These are phyloP conservation scores for Callithrix jacchus DNA, from an alignment of 2,113 vertebrate genomes.

Conservation along the genomic window DNA sequence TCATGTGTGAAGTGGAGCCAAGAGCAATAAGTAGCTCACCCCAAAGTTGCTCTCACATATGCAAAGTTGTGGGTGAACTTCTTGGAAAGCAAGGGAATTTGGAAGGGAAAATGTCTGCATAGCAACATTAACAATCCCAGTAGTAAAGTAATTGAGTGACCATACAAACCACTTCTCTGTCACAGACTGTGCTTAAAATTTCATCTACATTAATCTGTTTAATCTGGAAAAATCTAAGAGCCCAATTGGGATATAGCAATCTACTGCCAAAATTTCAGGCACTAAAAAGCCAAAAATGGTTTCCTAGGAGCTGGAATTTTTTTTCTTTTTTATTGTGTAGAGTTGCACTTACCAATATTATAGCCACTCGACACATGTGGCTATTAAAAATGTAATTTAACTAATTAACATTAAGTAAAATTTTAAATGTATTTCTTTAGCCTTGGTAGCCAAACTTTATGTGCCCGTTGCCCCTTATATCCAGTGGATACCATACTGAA, in stretches of 20 bases:
- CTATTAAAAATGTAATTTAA: not conserved
- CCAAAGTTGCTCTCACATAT: not conserved
- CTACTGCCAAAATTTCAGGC: not conserved
- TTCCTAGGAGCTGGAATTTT: not conserved
- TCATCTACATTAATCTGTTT: not conserved
- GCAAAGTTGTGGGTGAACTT: not conserved
- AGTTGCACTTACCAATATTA: not conserved
- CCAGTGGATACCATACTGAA: not conserved
- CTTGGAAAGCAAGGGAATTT: not conserved
- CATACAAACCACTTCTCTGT: not conserved
- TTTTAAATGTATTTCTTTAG: not conserved
- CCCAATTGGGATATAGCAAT: not conserved
- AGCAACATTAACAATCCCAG: not conserved
- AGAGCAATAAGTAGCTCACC: not conserved
- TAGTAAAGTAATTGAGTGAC: not conserved
- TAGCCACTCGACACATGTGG: not conserved
- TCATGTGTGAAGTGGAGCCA: not conserved
- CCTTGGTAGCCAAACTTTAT: not conserved
- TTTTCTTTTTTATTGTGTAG: not conserved
- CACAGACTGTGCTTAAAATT: not conserved
- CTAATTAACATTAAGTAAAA: not conserved
- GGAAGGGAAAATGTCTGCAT: not conserved
- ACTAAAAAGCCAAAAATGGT: not conserved
- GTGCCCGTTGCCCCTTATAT: rapidly evolving
- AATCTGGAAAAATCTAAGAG: not conserved